phyloP scores from a whole-genome alignment of 2,797 vertebrate genomes.

The Chelonia mydas region DNA sequence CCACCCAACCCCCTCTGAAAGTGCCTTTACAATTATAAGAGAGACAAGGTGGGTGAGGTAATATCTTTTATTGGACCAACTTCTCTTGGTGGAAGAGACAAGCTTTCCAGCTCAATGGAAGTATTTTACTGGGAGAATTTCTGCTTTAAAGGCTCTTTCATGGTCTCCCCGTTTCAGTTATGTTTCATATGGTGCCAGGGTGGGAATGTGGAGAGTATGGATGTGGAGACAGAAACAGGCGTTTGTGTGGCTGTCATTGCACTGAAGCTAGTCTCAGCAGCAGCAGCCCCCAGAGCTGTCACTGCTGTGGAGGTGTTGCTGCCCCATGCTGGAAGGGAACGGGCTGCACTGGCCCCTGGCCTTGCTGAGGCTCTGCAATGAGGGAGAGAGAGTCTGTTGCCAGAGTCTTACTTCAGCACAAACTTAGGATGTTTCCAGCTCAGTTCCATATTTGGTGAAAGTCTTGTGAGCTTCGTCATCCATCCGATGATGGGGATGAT shows the following conservation, averaged over 20 bases:
- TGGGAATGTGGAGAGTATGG: neutral
- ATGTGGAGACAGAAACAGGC: neutral
- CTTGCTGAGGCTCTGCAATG: neutral
- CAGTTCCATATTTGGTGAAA: constrained; percentile 79
- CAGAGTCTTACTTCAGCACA: neutral
- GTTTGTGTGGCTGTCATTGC: neutral
- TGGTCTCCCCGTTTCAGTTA: neutral
- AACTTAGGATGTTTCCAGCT: constrained; percentile 50
- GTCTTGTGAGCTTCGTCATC: constrained; percentile 73
- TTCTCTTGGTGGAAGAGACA: neutral
- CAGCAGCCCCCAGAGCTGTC: neutral
- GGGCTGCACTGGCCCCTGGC: neutral
- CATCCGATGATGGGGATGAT: neutral
- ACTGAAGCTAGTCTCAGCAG: neutral
- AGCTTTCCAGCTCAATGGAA: neutral
- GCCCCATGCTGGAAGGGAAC: neutral
- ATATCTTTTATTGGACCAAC: neutral
- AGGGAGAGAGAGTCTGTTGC: neutral
- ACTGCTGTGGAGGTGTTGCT: neutral
- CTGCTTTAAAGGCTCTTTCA: neutral
- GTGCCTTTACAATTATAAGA: neutral
- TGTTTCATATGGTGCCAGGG: too few species aligned
- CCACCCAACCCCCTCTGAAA: neutral
- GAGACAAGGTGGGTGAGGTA: neutral
- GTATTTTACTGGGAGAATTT: neutral